Percentiles rank a stretch among this genome's conserved stretches.
Evolutionary conservation across 2,888 invertebrate species (phyloP).

Genomic region (Cecidostiba fungosa): DNA sequence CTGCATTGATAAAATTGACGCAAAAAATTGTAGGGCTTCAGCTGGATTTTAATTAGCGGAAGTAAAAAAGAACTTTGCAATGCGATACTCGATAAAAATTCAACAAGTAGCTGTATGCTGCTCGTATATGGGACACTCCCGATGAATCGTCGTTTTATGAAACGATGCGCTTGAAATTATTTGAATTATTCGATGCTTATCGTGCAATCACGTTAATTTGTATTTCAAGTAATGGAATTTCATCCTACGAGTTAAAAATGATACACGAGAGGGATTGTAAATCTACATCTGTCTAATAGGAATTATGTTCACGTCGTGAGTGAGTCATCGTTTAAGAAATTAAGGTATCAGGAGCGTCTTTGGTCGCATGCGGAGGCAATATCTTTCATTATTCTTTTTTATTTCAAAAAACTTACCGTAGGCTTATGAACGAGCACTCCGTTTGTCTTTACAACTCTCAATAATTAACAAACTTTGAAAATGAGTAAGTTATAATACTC

Average conservation of each 20-base stretch:
- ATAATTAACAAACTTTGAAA: not conserved
- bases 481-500: not conserved
- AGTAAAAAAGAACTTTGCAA: not conserved
- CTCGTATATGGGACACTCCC: not conserved
- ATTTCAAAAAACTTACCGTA: too few species aligned
- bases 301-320: slow-evolving; percentile 33
- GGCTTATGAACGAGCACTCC: too few species aligned
- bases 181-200: not conserved
- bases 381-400: not conserved
- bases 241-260: not conserved
- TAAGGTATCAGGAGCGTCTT: not conserved
- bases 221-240: not conserved
- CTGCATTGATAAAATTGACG: not conserved
- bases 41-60: not conserved
- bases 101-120: not conserved
- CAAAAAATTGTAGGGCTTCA: not conserved
- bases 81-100: not conserved
- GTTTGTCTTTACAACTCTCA: too few species aligned
- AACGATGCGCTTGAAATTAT: too few species aligned
- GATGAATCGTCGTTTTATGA: not conserved
- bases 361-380: not conserved
- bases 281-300: slow-evolving; percentile 8
- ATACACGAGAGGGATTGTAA: not conserved
- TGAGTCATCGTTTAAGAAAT: slow-evolving; percentile 54
- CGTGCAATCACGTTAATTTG: not conserved